These are phyloP conservation scores for Dendronephthya gigantea DNA, from an alignment of 64 coral and sea anemone species.

Conservation along the genomic window DNA sequence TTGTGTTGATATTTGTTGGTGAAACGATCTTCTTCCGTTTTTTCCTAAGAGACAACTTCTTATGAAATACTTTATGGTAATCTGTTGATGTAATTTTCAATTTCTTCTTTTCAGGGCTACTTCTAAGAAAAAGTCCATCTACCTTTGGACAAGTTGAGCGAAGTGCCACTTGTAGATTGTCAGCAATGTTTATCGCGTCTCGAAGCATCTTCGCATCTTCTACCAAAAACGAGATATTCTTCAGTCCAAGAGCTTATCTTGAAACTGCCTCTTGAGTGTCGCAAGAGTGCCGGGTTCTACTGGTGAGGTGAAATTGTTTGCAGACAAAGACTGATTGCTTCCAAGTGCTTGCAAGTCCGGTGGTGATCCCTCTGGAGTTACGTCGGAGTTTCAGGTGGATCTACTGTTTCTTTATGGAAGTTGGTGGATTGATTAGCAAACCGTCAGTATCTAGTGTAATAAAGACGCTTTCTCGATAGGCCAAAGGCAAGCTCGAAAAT, in stretches of 20 bases:
- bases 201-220: slow-evolving; percentile 15
- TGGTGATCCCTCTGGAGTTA: neutral
- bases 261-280: slow-evolving; percentile 22
- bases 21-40: neutral
- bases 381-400: neutral
- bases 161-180: neutral
- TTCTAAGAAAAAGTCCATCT: slow-evolving; percentile 37
- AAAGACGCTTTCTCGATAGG: slow-evolving; percentile 37
- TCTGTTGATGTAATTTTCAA: slow-evolving; percentile 18
- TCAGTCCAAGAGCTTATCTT: slow-evolving; percentile 16
- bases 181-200: neutral
- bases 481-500: slow-evolving; percentile 26
- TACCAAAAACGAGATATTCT: slow-evolving; percentile 1
- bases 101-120: slow-evolving; percentile 43
- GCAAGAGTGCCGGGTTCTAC: neutral
- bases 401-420: neutral
- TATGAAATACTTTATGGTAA: slow-evolving; percentile 21
- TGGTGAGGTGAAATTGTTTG: neutral
- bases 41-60: neutral
- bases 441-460: slow-evolving; percentile 36
- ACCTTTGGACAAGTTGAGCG: neutral
- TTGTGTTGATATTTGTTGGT: neutral
- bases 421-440: neutral
- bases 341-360: neutral
- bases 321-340: too few relatives aligned